Conservation (phyloP, 2,797 vertebrate species). For the Urocyon cinereoargenteus region DNA sequence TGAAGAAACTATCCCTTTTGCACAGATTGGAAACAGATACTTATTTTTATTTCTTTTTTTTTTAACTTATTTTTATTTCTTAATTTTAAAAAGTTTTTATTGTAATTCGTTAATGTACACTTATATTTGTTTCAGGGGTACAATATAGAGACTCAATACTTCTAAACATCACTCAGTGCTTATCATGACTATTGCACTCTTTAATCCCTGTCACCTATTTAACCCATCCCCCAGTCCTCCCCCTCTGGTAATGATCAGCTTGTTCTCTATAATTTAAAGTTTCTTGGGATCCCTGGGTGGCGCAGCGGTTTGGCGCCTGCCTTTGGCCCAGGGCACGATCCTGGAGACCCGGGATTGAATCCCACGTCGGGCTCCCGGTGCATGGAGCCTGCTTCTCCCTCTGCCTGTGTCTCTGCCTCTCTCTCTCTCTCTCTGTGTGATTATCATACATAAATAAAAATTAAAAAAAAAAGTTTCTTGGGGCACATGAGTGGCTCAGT, state of each 20-base stretch:
- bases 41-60: not conserved
- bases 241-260: not conserved
- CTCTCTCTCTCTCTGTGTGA: too few relatives aligned
- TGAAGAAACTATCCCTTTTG: constrained; percentile 35
- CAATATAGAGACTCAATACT: not conserved
- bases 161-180: not conserved
- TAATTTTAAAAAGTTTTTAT: not conserved
- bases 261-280: not conserved
- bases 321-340: too few relatives aligned
- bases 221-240: not conserved
- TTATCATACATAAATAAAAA: too few relatives aligned
- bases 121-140: not conserved
- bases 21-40: constrained; percentile 5
- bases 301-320: too few relatives aligned
- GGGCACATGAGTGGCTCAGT: too few relatives aligned
- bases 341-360: too few relatives aligned
- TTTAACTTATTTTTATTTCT: not conserved
- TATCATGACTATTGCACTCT: not conserved
- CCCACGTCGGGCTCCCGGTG: too few relatives aligned
- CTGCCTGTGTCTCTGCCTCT: too few relatives aligned
- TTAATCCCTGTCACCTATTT: not conserved
- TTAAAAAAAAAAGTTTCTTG: too few relatives aligned
- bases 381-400: too few relatives aligned
- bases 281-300: not conserved
- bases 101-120: not conserved